phyloP scores from a whole-genome alignment of 1,140 invertebrate species.

The Portunus trituberculatus region DNA sequence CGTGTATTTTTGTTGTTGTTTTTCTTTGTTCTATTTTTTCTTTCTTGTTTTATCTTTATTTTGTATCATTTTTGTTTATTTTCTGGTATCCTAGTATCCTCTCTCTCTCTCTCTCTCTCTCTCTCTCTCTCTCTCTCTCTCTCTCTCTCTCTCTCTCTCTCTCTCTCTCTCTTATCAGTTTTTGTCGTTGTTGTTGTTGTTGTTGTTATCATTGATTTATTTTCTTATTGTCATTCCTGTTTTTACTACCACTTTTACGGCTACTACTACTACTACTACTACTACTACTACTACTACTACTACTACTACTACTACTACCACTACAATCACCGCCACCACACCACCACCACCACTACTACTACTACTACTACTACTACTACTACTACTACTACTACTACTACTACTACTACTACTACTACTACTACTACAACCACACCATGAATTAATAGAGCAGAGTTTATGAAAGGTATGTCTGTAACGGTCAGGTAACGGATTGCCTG shows the following conservation, averaged over 20 bases:
- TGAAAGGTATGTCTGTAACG: too few relatives aligned
- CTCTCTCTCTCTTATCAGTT: background rate
- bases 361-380: conserved; percentile 16
- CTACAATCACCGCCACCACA: too few relatives aligned
- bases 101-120: background rate
- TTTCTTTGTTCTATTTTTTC: background rate
- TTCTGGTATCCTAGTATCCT: background rate
- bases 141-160: background rate
- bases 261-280: too few relatives aligned
- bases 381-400: conserved; percentile 10
- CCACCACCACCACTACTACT: background rate
- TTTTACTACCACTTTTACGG: too few relatives aligned
- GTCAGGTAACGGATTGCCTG: too few relatives aligned
- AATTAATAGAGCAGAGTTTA: too few relatives aligned
- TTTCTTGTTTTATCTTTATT: background rate
- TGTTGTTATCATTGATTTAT: too few relatives aligned
- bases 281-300: too few relatives aligned
- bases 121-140: background rate
- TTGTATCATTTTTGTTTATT: background rate
- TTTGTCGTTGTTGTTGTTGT: background rate
- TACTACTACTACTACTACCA: too few relatives aligned
- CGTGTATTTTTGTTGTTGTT: too few relatives aligned
- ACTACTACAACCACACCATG: too few relatives aligned
- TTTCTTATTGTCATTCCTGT: too few relatives aligned
- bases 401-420: conserved; percentile 14